phyloP scores from a whole-genome alignment of 2,113 vertebrate genomes.

The Urocitellus parryii region DNA sequence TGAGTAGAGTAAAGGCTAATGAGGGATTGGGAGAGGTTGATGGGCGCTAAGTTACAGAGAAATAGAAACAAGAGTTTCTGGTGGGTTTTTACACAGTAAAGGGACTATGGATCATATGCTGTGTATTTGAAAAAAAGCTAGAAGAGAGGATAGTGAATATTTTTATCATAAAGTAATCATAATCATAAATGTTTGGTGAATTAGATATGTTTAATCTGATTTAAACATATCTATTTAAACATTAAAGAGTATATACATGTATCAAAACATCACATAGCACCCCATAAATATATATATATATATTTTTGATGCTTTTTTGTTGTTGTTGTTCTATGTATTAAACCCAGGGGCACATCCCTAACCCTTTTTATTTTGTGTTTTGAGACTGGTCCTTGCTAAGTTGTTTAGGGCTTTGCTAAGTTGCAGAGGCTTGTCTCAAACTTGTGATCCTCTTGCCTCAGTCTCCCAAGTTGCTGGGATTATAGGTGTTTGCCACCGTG shows the following conservation, averaged over 20 bases:
- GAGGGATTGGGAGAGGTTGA: no score
- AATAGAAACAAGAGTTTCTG: neutral
- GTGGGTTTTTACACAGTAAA: accelerated
- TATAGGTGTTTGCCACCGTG: no score
- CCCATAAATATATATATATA: no score
- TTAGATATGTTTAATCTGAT: neutral
- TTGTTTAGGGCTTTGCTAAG: no score
- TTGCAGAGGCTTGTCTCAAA: no score
- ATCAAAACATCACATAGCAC: neutral
- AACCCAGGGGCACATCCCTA: no score
- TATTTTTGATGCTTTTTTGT: neutral
- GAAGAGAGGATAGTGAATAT: neutral
- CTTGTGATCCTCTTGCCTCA: no score
- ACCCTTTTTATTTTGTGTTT: no score
- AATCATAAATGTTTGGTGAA: neutral
- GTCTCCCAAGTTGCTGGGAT: no score
- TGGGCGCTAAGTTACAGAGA: neutral
- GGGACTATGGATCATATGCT: no score
- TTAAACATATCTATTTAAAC: neutral
- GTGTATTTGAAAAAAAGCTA: neutral
- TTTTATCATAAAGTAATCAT: neutral
- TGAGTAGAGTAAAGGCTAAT: no score
- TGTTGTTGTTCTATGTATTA: neutral
- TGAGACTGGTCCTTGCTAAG: no score
- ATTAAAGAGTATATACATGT: neutral